Evolutionary conservation across 2,888 invertebrate species (phyloP), one percentile per base, ranked within the genome.

Genomic region (Sericinus montela): DNA sequence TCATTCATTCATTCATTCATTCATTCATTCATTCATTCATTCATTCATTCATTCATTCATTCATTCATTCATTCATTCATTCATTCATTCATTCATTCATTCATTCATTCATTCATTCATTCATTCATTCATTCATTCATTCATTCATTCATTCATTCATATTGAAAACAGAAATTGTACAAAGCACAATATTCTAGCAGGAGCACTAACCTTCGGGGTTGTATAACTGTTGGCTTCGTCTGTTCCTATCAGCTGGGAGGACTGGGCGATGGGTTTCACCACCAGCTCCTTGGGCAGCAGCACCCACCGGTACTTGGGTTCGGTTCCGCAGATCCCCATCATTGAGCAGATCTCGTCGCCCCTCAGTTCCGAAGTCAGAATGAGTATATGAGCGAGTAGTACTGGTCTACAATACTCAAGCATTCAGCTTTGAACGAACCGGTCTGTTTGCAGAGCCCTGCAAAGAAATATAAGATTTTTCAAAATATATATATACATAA

Each of bases 381-480:
- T 30, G 91, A 75, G 75, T 97, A 97, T 53, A 95, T 90, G 14
- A 91, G 70, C 0, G 91, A 89, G 67, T 95, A 96, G 77, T 97
- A 97, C 63, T 96, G 90, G 49, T 95, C 92, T 0, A 95, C 95
- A 34, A 97, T 83, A 51, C 91, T 90, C 1, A 92, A 80, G 67
- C 97, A 97, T 88, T 96, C 94, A 1, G 86, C 70, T 55, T 92
- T 90, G 78, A 95, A 96, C 8, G 90, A 86, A 51, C 92, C 92
- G 0, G 94, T 93, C 81, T 96, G 95, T 56, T 94, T 94, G 86
- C 97, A 97, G 3, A 97, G 82, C 52, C 96, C 89, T 89, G 62
- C 0, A 7, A 6, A 6, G 5, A 32, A 13, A 32, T 11, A 32
- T 3, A 29, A n/a, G n/a, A n/a, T n/a, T n/a, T n/a, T n/a, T n/a